Evolutionary conservation across 2,113 vertebrate genomes (phyloP), one percentile per base, ranked within the genome.

Genomic region (Aplodontia rufa): DNA sequence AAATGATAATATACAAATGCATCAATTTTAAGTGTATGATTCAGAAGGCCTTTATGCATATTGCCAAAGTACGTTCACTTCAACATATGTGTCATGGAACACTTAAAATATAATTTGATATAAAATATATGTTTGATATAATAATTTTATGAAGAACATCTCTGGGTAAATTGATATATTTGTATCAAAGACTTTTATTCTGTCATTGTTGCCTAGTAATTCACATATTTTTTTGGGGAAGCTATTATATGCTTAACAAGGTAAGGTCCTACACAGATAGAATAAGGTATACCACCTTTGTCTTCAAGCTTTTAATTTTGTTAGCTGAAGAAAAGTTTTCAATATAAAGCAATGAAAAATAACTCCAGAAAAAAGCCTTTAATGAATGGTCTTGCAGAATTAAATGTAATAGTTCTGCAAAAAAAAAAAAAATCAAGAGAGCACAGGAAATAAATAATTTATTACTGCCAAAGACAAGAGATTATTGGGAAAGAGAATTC

Each of bases 301-400:
- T 68, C 24, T 91, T 95, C 20, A 80, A 91, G 7, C 13, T 80
- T 87, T 91, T 42, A 84, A 66, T 87, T 74, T 68, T 74, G 53
- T 91, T 91, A 90, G 19, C 30, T 45, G 83, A 94, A 96, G 87
- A 87, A 68, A 86, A 82, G 14, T 11, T 89, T 94, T 28, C 12
- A 32, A 8, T 49, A 0, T 28, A 69, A 89, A 87, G 82, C 10
- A 78, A 40, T 82, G 45, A 92, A 42, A 68, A 22, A 69, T 40
- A 40, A 80, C 75, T 87, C 32, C 72, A 80, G 62, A 49, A 79
- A 60, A 28, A 88, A 90, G 79, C 64, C 79, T 58, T 51, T 58
- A 71, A 76, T 17, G 76, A 64, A 49, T 37, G 49, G 19, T 28
- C 28, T 83, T 85, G 24, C 9, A 58, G 62, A 71, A 64, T 58